phyloP scores from a whole-genome alignment of 1,140 invertebrate genomes.

The Sarcophaga bullata region DNA sequence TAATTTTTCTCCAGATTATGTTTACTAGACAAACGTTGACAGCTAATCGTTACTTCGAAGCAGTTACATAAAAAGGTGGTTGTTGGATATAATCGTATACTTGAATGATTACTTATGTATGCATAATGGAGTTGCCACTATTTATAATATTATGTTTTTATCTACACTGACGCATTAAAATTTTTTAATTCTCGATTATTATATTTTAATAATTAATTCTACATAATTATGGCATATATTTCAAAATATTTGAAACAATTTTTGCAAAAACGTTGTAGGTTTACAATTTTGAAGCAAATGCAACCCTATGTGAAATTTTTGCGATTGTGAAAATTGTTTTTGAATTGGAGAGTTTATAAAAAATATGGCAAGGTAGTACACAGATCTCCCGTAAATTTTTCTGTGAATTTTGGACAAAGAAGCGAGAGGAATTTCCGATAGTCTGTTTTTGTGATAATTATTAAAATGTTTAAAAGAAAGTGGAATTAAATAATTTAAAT shows the following conservation, averaged over 20 bases:
- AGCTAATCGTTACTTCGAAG: slow-evolving; percentile 11
- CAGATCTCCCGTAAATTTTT: slow-evolving; percentile 22
- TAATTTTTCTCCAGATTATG: not conserved
- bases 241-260: too few species aligned
- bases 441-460: slow-evolving; percentile 29
- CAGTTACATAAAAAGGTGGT: slow-evolving; percentile 20
- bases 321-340: not conserved
- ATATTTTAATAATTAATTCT: too few species aligned
- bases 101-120: not conserved
- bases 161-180: too few species aligned
- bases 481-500: slow-evolving; percentile 1
- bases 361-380: not conserved
- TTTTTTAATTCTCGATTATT: too few species aligned
- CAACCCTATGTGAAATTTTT: not conserved
- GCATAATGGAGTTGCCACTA: not conserved
- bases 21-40: slow-evolving; percentile 14
- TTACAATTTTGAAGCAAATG: not conserved
- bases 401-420: slow-evolving; percentile 31
- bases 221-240: too few species aligned
- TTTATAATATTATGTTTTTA: too few species aligned
- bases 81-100: not conserved
- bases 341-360: not conserved
- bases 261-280: not conserved
- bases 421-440: slow-evolving; percentile 26
- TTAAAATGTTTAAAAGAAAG: not conserved